Conservation (phyloP, 1,140 invertebrate species). For the Aricia agestis region DNA sequence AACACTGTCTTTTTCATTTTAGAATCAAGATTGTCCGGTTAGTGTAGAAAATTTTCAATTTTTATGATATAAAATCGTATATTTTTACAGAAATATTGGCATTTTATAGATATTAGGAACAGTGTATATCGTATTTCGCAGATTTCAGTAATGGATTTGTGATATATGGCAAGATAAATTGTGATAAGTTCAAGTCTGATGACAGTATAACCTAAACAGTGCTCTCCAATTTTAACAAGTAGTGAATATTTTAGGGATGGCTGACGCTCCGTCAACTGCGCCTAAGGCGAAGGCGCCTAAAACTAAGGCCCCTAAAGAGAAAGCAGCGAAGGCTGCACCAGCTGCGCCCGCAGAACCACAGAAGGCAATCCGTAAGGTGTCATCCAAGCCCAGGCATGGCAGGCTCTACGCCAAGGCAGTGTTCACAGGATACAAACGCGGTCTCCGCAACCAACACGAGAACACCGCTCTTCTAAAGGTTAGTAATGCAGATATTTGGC, state of each 20-base stretch:
- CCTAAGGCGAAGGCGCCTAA: conserved; percentile 79
- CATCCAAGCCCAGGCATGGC: conserved; percentile 82
- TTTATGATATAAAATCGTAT: conserved; percentile 29
- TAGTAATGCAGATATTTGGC: conserved; percentile 21
- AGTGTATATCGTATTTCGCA: not conserved
- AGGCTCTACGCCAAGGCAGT: conserved; percentile 97
- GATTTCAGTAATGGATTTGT: conserved; percentile 38
- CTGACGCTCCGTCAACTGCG: conserved; percentile 78
- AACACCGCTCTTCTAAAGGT: conserved; percentile 96
- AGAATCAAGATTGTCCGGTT: conserved; percentile 57
- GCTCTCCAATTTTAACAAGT: conserved; percentile 31
- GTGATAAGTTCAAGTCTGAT: conserved; percentile 44
- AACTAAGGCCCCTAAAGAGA: conserved; percentile 77
- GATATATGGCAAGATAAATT: conserved; percentile 41
- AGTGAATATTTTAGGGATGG: conserved; percentile 78
- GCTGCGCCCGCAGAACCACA: conserved; percentile 67
- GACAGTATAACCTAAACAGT: conserved; percentile 67
- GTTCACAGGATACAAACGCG: conserved; percentile 98
- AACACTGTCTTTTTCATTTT: conserved; percentile 58
- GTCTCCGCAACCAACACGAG: conserved; percentile 97
- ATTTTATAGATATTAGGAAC: not conserved
- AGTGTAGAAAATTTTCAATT: conserved; percentile 46
- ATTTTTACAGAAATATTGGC: conserved; percentile 24
- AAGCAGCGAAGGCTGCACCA: conserved; percentile 73
- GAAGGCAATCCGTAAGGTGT: conserved; percentile 78